Evolutionary conservation across 2,888 invertebrate genomes (phyloP).

Genomic region (Hyles lineata): DNA sequence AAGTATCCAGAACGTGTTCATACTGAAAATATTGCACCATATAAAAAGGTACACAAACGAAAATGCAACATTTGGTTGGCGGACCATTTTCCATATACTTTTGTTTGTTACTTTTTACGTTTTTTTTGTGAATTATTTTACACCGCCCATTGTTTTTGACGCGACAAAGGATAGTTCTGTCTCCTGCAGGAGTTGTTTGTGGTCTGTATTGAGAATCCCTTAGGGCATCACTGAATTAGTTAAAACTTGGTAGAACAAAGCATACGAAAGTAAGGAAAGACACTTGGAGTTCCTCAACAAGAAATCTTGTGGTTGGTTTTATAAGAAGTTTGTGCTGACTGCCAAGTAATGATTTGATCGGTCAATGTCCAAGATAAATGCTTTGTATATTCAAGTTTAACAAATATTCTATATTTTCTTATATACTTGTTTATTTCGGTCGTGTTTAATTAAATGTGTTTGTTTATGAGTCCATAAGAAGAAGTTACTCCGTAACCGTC

Average conservation of each 20-base stretch:
- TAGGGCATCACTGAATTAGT: not conserved
- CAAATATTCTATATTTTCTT: too few species aligned
- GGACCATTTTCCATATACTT: conserved; percentile 33
- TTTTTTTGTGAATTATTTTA: conserved; percentile 19
- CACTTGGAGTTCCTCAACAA: too few species aligned
- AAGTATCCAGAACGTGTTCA: conserved; percentile 47
- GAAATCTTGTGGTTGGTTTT: too few species aligned
- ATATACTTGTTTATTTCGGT: too few species aligned
- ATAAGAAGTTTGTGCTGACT: too few species aligned
- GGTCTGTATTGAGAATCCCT: not conserved
- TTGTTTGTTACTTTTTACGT: conserved; percentile 17
- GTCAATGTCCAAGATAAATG: too few species aligned
- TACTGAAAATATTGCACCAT: conserved; percentile 48
- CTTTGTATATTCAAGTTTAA: too few species aligned
- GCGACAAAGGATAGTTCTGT: not conserved
- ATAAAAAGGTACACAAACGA: conserved; percentile 32
- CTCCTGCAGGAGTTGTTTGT: not conserved
- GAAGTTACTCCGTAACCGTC: too few species aligned
- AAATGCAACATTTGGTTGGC: conserved; percentile 35
- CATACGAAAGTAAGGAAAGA: not conserved
- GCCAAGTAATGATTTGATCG: too few species aligned
- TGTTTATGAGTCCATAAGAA: not conserved
- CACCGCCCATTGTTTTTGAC: not conserved
- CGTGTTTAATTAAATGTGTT: not conserved
- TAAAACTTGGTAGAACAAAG: not conserved